These are phyloP conservation scores for Muntiacus muntjak DNA, from an alignment of 2,113 vertebrate species.

Conservation along the genomic window DNA sequence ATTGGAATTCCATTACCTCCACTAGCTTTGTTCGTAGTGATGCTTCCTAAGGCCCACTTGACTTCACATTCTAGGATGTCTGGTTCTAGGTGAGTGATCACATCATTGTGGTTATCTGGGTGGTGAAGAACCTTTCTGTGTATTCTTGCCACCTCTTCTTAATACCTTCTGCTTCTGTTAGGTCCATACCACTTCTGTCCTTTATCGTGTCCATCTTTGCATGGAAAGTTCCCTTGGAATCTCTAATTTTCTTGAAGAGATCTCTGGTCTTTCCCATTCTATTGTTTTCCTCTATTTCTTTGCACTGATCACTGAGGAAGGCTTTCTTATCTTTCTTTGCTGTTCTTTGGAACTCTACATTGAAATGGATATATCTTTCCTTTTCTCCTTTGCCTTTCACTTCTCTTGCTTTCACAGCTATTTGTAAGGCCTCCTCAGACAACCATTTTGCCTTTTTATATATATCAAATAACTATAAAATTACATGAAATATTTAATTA, in stretches of 20 bases:
- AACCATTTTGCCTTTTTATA: neutral
- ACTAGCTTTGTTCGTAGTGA: neutral
- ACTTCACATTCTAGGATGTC: neutral
- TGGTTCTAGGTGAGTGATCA: neutral
- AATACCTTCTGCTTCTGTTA: neutral
- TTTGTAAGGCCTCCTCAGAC: neutral
- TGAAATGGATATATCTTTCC: neutral
- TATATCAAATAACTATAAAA: neutral
- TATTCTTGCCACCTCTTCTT: neutral
- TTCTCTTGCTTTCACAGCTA: neutral
- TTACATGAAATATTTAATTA: neutral
- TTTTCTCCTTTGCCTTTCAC: neutral
- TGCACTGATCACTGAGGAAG: neutral
- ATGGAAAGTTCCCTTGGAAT: neutral
- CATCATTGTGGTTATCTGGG: neutral
- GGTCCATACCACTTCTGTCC: neutral
- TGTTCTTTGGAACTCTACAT: neutral
- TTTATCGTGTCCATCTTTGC: neutral
- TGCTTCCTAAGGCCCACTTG: neutral
- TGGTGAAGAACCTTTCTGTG: neutral
- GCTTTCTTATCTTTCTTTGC: neutral
- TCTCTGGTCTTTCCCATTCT: neutral
- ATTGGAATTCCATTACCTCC: neutral
- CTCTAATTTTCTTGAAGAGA: neutral
- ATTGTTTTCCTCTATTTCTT: neutral